Base-by-base conservation (phyloP, 2,888 invertebrate genomes). In the Calliphora vomitoria region DNA sequence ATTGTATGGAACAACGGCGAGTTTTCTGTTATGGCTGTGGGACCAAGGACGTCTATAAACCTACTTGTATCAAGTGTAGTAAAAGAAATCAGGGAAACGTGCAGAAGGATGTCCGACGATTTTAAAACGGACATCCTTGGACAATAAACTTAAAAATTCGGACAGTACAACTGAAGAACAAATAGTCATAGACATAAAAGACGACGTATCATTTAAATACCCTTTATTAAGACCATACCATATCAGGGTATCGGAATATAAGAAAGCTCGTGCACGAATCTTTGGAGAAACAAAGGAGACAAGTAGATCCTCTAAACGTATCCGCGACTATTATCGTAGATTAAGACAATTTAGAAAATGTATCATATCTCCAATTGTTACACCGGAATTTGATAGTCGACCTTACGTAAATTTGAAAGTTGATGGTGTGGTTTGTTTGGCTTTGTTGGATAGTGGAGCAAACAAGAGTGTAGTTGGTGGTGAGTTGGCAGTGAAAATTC, bases 101-200 rank as follows among this genome's bases (percentile, higher is more conserved):
- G 25, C 41, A 20, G 58, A 74, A 25, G 72, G 72, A 74, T 74
- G 72, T 74, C 44, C 72, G 72, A 41, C 41, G 41, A 41, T 41
- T 41, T 41, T 41, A 41, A 11, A 41, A 11, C 41, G 41, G 41
- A 41, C 41, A 47, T 47, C 47, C 47, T 3, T 44, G 60, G 15
- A 60, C 44, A 15, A 41, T 41, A 15, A 20, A 13, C 44, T 58
- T 13, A 15, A 47, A 15, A 15, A 13, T 47, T 15, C 13, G 60
- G 41, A 41, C 8, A 41, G 8, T 41, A 38, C 60, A 60, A 55
- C 58, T 41, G 38, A 38, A 64, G 5, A 4, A 31, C 60, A 47
- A 15, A 15, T 47, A 4, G 15, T 35, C 35, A 35, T 41, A 11
- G 41, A 25, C 13, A 47, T 47, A 47, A 47, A 47, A 4, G 31